Evolutionary conservation across 2,113 vertebrate species (phyloP).

Genomic region (Hippocampus comes): DNA sequence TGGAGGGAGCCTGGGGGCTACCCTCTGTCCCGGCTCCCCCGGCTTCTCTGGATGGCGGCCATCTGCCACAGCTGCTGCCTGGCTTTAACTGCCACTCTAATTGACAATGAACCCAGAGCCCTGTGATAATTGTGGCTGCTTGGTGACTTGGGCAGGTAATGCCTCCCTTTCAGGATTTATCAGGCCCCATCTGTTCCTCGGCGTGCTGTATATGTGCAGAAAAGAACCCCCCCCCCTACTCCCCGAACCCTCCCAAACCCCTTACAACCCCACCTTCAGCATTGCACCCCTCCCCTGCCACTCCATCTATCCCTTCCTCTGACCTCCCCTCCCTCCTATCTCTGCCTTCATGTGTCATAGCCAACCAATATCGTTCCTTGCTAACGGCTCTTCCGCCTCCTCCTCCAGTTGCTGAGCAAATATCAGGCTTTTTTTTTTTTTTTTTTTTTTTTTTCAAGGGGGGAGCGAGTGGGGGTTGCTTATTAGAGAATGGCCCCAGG

Average conservation of each 20-base stretch:
- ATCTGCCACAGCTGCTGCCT: constrained; percentile 94
- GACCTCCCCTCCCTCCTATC: constrained; percentile 6
- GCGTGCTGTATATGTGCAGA: constrained; percentile 74
- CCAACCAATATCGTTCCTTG: constrained; percentile 51
- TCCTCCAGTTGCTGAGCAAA: constrained; percentile 59
- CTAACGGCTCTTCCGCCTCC: constrained; percentile 40
- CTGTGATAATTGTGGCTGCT: constrained; percentile 84
- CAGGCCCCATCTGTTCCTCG: constrained; percentile 84
- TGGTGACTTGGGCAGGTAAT: constrained; percentile 86
- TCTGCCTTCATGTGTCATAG: constrained; percentile 46
- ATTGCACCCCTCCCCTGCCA: constrained; percentile 39
- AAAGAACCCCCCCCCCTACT: constrained; percentile 64
- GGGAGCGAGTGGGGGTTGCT: constrained; percentile 59
- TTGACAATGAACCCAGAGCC: constrained; percentile 88
- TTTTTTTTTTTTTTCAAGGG: constrained; percentile 57
- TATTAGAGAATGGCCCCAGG: constrained; percentile 68
- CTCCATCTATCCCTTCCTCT: constrained; percentile 28
- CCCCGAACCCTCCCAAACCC: constrained; percentile 22
- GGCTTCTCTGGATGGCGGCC: constrained; percentile 83
- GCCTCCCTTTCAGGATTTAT: constrained; percentile 84
- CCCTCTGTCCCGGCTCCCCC: constrained; percentile 81
- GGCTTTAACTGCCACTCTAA: constrained; percentile 83
- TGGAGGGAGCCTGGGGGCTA: constrained; percentile 77
- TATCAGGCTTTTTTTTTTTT: constrained; percentile 48
- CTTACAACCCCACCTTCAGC: constrained; percentile 56